phyloP scores from a whole-genome alignment of 2,888 invertebrate species.

The Octonoba sinensis region DNA sequence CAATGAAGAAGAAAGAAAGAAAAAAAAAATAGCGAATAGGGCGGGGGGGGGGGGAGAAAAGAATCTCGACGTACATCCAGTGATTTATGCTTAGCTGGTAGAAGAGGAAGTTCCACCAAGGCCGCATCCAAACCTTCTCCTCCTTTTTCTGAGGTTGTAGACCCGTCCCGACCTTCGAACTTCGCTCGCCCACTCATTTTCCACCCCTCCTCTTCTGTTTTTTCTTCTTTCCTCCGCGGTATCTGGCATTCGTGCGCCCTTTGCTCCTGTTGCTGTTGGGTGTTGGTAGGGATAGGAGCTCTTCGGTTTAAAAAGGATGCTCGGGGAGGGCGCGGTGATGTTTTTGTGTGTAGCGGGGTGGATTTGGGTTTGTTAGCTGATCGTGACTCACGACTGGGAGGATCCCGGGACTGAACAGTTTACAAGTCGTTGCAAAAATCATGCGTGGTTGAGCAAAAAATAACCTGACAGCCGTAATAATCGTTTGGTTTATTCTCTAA shows the following conservation, averaged over 20 bases:
- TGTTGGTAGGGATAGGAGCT: slow-evolving; percentile 34
- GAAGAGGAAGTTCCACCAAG: slow-evolving; percentile 57
- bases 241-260: slow-evolving; percentile 57
- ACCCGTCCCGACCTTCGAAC: slow-evolving; percentile 61
- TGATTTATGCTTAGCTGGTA: slow-evolving; percentile 51
- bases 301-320: slow-evolving; percentile 38
- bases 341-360: slow-evolving; percentile 22
- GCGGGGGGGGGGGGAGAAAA: slow-evolving; percentile 9
- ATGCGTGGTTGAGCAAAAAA: no score
- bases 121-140: slow-evolving; percentile 33
- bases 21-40: slow-evolving; percentile 8
- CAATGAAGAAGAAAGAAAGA: slow-evolving; percentile 9
- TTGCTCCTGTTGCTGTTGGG: slow-evolving; percentile 29
- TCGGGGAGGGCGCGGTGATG: slow-evolving; percentile 43
- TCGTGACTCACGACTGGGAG: slow-evolving; percentile 62
- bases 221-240: slow-evolving; percentile 14
- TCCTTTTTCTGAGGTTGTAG: slow-evolving; percentile 51
- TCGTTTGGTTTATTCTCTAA: no score
- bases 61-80: slow-evolving; percentile 39
- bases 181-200: slow-evolving; percentile 57
- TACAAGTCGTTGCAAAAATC: no score
- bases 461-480: no score
- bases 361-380: slow-evolving; percentile 29
- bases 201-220: slow-evolving; percentile 12
- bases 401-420: slow-evolving; percentile 16